phyloP scores from a whole-genome alignment of 2,113 vertebrate species.

The Ictalurus punctatus region DNA sequence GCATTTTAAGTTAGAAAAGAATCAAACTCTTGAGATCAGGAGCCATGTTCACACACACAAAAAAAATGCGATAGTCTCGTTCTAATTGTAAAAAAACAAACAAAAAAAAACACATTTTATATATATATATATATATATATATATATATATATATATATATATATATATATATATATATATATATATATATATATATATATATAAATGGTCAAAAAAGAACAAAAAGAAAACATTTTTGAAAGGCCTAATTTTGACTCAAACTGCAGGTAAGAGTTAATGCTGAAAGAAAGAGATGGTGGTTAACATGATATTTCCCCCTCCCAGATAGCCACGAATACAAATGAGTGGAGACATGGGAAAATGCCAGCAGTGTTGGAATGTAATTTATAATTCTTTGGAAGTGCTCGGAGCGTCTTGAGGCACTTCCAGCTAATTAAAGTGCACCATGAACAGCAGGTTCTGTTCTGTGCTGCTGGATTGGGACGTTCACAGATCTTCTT shows the following conservation, averaged over 20 bases:
- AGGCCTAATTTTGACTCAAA: background rate
- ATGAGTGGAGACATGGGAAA: slow-evolving; percentile 42
- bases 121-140: too few species aligned
- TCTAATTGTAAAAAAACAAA: background rate
- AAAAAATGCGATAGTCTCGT: background rate
- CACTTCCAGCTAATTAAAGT: slow-evolving; percentile 49
- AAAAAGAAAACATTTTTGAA: background rate
- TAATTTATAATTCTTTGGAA: slow-evolving; percentile 47
- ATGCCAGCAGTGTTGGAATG: slow-evolving; percentile 32
- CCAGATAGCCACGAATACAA: slow-evolving; percentile 44
- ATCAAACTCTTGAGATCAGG: background rate
- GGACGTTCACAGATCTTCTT: slow-evolving; percentile 30
- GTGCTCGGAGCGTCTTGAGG: slow-evolving; percentile 29
- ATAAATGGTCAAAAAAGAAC: background rate
- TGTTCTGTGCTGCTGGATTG: slow-evolving; percentile 19
- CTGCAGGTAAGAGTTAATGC: background rate
- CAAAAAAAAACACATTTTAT: too few species aligned
- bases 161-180: too few species aligned
- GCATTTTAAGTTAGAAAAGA: background rate
- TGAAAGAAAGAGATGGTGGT: background rate
- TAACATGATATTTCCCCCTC: slow-evolving; percentile 24
- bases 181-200: too few species aligned
- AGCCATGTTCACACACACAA: background rate
- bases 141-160: too few species aligned
- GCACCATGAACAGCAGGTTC: slow-evolving; percentile 20